Evolutionary conservation across 2,113 vertebrate species (phyloP), one percentile per base, ranked within the genome.

Genomic region (Aspidoscelis tigris): DNA sequence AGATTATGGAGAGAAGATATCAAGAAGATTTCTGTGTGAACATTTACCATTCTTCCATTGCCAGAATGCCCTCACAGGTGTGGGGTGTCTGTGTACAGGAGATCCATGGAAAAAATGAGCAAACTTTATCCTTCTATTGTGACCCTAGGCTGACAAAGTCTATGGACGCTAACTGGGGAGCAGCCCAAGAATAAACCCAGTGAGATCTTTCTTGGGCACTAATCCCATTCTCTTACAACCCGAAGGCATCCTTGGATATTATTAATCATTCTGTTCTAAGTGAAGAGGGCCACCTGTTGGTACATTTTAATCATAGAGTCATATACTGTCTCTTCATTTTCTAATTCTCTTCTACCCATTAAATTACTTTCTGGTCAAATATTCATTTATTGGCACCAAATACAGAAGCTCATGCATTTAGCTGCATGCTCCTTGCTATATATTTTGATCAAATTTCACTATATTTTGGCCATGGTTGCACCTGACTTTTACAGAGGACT

Each of bases 281-380:
- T 66, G n/a, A 81, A 93, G 88, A 94, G 83, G 93, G 92, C 93
- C 91, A 92, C 80, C 93, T 93, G 90, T 76, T 91, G 93, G 87
- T 66, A 66, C 44, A 8, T 74, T 66, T 47, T n/a, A 70, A 33
- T 64, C 69, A 22, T 0, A 0, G 43, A 41, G 0, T 64, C 55
- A 73, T 5, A 84, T 76, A 82, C 71, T 22, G 70, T 58, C 47
- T 72, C 10, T 39, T 76, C 70, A 33, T 50, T 75, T 33, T 53
- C 20, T 39, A 70, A 12, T 18, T 44, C 33, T 81, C 24, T 3
- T 41, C 71, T 10, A 39, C 20, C 41, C 1, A 61, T 43, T 71
- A 14, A 33, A 22, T 12, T 71, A 71, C 55, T 16, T 61, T 10
- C 20, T 16, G 47, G 7, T 43, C 21, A 9, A 33, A 64, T 33